A percentile compares a stretch with the other conserved stretches of the same genome.
These are phyloP conservation scores for Miniopterus natalensis DNA, from an alignment of 2,113 vertebrate genomes.

Conservation along the genomic window DNA sequence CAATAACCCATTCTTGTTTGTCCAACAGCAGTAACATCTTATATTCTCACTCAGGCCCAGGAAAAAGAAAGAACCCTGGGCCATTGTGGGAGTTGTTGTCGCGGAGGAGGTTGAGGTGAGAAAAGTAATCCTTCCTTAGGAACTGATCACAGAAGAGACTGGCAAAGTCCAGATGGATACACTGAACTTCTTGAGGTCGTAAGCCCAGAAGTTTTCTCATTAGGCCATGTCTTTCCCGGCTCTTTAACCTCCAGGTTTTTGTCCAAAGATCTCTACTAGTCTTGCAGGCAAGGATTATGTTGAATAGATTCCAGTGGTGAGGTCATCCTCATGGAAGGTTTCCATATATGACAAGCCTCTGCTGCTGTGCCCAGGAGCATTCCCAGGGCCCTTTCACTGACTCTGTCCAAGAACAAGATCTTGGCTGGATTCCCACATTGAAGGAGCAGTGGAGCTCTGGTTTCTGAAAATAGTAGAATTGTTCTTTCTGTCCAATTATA, in stretches of 20 bases:
- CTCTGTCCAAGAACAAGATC: slow-evolving; percentile 67
- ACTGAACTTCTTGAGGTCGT: neutral
- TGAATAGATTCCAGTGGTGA: slow-evolving; percentile 76
- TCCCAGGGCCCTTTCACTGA: slow-evolving; percentile 56
- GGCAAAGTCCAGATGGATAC: neutral
- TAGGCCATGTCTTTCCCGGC: slow-evolving; percentile 40
- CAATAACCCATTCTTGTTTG: slow-evolving; percentile 7
- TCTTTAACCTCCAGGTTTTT: slow-evolving; percentile 27
- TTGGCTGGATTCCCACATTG: slow-evolving; percentile 70
- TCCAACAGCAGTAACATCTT: slow-evolving; percentile 14
- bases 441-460: slow-evolving; percentile 61
- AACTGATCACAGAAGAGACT: neutral
- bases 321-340: slow-evolving; percentile 78
- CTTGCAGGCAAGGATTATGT: slow-evolving; percentile 51
- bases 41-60: neutral
- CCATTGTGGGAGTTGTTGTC: neutral
- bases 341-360: slow-evolving; percentile 82
- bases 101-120: neutral
- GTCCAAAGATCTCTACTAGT: slow-evolving; percentile 20
- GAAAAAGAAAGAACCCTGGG: slow-evolving; percentile 23
- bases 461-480: slow-evolving; percentile 62
- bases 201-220: neutral
- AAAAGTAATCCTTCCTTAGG: neutral
- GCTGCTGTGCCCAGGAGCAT: slow-evolving; percentile 20
- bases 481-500: slow-evolving; percentile 50